Evolutionary conservation across 2,113 vertebrate species (phyloP).

Genomic region (Mellivora capensis): DNA sequence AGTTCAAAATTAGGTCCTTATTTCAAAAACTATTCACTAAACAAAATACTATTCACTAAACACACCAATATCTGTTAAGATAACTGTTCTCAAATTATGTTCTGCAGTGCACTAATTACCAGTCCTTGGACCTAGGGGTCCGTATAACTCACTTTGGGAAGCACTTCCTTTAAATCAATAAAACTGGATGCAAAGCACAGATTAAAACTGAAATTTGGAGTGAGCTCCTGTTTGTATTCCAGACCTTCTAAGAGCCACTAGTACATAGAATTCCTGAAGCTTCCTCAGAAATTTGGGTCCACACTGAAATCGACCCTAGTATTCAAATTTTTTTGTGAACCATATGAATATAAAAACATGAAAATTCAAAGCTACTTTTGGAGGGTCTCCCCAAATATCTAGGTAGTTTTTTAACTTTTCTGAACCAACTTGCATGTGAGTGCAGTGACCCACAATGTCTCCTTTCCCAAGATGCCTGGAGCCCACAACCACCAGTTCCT

Average conservation of each 20-base stretch:
- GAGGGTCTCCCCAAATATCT: neutral
- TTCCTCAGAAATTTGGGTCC: neutral
- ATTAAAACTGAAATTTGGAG: neutral
- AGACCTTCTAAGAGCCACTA: neutral
- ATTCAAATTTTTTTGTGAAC: neutral
- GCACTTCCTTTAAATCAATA: neutral
- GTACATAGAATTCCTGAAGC: neutral
- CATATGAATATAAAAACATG: neutral
- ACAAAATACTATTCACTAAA: neutral
- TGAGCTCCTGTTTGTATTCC: neutral
- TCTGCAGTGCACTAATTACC: neutral
- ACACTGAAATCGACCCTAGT: neutral
- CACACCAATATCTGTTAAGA: neutral
- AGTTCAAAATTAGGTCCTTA: neutral
- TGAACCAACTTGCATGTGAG: neutral
- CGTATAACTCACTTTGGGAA: neutral
- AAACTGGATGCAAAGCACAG: neutral
- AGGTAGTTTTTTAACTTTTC: neutral
- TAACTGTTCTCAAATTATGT: neutral
- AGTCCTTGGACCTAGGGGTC: neutral
- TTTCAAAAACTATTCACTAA: neutral
- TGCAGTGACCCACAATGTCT: neutral
- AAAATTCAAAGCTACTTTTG: neutral
- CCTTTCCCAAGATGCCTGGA: neutral
- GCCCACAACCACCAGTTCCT: neutral